Conservation (phyloP, 37 sponge, comb jelly and placozoan species). For the Halisarca cf. caerulea region DNA sequence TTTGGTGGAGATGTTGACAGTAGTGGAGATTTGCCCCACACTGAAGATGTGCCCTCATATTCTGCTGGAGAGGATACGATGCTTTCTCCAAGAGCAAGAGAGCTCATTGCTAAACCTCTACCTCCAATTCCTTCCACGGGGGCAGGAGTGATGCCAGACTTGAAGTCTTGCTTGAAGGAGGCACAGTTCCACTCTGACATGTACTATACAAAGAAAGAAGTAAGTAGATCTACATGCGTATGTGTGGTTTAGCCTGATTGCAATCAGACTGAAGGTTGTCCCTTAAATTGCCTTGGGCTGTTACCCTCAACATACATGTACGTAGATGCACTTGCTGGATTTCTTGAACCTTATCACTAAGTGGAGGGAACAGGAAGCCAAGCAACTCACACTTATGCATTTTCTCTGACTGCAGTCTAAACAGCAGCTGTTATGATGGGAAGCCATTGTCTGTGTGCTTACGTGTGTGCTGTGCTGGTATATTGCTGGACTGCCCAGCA, state of each 20-base stretch:
- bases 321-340: neutral
- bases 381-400: no score
- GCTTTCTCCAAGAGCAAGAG: neutral
- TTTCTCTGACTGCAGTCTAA: no score
- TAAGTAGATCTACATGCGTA: conserved; percentile 11
- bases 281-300: no score
- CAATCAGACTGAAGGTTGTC: no score
- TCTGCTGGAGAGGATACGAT: neutral
- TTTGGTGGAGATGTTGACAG: neutral
- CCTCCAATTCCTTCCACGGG: conserved; percentile 13
- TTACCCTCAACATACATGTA: neutral
- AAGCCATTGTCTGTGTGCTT: no score
- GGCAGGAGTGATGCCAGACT: conserved; percentile 40
- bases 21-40: neutral
- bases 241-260: no score
- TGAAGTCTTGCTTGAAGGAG: conserved; percentile 56
- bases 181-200: conserved; percentile 60
- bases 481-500: no score
- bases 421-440: no score
- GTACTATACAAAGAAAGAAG: conserved; percentile 68
- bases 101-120: neutral
- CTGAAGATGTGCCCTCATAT: neutral
- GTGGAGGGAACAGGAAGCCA: no score
- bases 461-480: no score
- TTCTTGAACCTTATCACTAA: neutral